Conservation (phyloP, 2,113 vertebrate species). For the Cichladusa arquata region DNA sequence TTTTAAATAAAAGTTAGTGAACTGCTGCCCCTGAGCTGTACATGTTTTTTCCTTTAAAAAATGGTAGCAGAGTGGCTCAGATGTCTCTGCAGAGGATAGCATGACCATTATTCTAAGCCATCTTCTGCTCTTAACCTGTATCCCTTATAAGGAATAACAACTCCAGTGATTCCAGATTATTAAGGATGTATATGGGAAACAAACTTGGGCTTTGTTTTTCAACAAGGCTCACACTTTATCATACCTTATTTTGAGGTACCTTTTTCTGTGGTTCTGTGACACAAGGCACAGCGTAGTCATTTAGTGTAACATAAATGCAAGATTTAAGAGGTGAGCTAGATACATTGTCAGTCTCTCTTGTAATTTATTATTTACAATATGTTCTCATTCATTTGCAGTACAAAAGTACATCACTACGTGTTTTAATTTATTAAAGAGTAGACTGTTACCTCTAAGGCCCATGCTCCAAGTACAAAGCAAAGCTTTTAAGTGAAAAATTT, state of each 20-base stretch:
- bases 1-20: not conserved
- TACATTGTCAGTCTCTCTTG: not conserved
- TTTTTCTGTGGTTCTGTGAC: not conserved
- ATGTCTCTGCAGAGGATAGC: not conserved
- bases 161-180: not conserved
- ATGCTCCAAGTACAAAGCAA: constrained; percentile 1
- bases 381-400: constrained; percentile 19
- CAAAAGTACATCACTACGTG: not conserved
- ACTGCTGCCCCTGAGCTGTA: not conserved
- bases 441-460: not conserved
- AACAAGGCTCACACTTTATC: not conserved
- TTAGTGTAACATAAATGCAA: constrained; percentile 6
- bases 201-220: not conserved
- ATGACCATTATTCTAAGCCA: not conserved
- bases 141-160: not conserved
- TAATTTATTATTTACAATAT: constrained; percentile 55
- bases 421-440: constrained; percentile 39
- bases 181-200: not conserved
- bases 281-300: not conserved
- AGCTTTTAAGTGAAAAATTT: not conserved
- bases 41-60: not conserved
- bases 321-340: not conserved
- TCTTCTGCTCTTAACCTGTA: not conserved
- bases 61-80: not conserved
- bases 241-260: not conserved